A percentile compares a stretch with the other conserved stretches of the same genome.
These are phyloP conservation scores for Andinoacara biseriatus DNA, from an alignment of 2,113 vertebrate species.

Conservation along the genomic window DNA sequence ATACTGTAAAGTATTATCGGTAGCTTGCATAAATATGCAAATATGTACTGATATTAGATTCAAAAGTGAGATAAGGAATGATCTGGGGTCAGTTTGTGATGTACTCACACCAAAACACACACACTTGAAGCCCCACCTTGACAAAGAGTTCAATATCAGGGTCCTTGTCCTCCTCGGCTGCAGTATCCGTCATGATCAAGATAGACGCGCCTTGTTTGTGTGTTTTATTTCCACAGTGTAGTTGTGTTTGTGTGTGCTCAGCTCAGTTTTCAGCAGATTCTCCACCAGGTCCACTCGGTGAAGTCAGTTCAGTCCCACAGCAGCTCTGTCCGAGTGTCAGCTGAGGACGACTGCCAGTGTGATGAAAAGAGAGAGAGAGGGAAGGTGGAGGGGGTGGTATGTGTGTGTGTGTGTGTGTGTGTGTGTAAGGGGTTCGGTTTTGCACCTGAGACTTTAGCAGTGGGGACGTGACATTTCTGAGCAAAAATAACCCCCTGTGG, in stretches of 20 bases:
- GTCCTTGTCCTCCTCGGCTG: slow-evolving; percentile 71
- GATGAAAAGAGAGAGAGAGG: not conserved
- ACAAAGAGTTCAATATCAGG: slow-evolving; percentile 78
- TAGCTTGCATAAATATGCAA: not conserved
- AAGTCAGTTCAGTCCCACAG: slow-evolving; percentile 47
- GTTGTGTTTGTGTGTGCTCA: slow-evolving; percentile 6
- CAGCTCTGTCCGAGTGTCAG: slow-evolving; percentile 54
- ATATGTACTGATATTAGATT: not conserved
- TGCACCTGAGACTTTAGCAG: slow-evolving; percentile 34
- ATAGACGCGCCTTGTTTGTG: slow-evolving; percentile 1
- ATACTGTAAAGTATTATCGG: not conserved
- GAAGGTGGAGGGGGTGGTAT: not conserved
- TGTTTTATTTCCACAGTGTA: slow-evolving; percentile 28
- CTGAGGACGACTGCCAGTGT: slow-evolving; percentile 40
- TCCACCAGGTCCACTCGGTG: slow-evolving; percentile 40
- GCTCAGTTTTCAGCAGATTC: slow-evolving; percentile 50
- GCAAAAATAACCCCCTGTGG: slow-evolving; percentile 63
- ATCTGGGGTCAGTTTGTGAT: not conserved
- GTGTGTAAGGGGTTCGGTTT: slow-evolving; percentile 26
- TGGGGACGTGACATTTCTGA: slow-evolving; percentile 21
- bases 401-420: slow-evolving; percentile 9
- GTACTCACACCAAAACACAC: slow-evolving; percentile 8
- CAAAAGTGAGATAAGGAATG: not conserved
- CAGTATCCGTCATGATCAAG: slow-evolving; percentile 68
- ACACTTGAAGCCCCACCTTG: slow-evolving; percentile 64